Conservation (phyloP, 2,888 invertebrate genomes). For the Achlya flavicornis region DNA sequence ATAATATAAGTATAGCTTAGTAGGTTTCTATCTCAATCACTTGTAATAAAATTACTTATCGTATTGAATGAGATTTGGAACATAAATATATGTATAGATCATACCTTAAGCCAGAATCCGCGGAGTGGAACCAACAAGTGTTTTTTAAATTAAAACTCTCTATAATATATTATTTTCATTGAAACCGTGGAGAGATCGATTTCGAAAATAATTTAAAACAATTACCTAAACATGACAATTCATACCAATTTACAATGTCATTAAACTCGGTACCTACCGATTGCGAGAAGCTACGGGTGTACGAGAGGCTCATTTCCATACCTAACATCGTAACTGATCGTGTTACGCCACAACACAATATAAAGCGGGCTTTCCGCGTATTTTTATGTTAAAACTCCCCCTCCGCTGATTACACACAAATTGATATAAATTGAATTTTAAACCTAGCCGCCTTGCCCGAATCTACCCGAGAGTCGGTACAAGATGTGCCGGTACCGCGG, state of each 20-base stretch:
- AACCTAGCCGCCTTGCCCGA: constrained; percentile 68
- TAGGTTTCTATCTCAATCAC: too few relatives aligned
- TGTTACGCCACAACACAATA: constrained; percentile 58
- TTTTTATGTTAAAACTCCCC: constrained; percentile 71
- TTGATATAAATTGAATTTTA: constrained; percentile 83
- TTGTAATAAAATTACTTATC: too few relatives aligned
- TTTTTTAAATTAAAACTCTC: too few relatives aligned
- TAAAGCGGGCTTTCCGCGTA: constrained; percentile 60
- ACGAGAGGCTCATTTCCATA: constrained; percentile 53
- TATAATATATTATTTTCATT: too few relatives aligned
- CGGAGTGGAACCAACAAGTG: too few relatives aligned
- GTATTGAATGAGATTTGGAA: too few relatives aligned
- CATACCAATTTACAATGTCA: neutral
- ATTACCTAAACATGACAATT: too few relatives aligned
- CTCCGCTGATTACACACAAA: constrained; percentile 79
- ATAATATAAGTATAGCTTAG: too few relatives aligned
- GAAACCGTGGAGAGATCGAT: too few relatives aligned
- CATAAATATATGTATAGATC: too few relatives aligned
- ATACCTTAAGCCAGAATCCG: too few relatives aligned
- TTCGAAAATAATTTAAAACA: too few relatives aligned
- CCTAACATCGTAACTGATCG: constrained; percentile 60
- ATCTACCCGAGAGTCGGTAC: constrained; percentile 43
- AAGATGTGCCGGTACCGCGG: constrained; percentile 50
- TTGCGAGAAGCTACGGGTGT: constrained; percentile 5
- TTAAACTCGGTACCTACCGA: neutral